Conservation (phyloP, 2,888 invertebrate genomes). For the Heliconius charithonia region DNA sequence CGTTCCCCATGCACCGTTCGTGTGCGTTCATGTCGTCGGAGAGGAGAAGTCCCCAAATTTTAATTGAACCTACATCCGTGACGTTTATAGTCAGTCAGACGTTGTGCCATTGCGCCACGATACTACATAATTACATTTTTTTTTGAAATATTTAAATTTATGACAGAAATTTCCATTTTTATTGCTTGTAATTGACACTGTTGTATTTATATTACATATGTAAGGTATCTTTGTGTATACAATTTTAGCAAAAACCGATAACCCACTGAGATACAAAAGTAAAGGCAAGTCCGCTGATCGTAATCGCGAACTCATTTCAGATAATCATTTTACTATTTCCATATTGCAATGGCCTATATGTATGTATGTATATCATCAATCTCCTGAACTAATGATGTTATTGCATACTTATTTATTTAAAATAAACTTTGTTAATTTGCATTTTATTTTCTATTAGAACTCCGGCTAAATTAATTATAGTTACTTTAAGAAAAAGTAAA, state of each 20-base stretch:
- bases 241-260: neutral
- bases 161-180: neutral
- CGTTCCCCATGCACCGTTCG: too few species aligned
- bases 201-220: neutral
- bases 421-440: too few species aligned
- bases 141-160: neutral
- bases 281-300: neutral
- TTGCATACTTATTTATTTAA: neutral
- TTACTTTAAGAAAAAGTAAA: too few species aligned
- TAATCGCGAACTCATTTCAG: neutral
- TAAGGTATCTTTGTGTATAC: neutral
- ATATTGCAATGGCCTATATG: neutral
- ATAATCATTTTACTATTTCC: conserved; percentile 1
- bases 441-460: too few species aligned
- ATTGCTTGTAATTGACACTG: neutral
- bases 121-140: too few species aligned
- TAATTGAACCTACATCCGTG: too few species aligned
- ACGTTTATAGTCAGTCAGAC: too few species aligned
- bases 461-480: too few species aligned
- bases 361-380: neutral
- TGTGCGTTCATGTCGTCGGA: too few species aligned
- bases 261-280: neutral
- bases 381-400: neutral
- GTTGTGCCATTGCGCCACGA: too few species aligned
- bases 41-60: too few species aligned